A percentile compares a stretch with the other conserved stretches of the same genome.
Evolutionary conservation across 2,888 invertebrate genomes (phyloP).

Genomic region (Baronia brevicornis): DNA sequence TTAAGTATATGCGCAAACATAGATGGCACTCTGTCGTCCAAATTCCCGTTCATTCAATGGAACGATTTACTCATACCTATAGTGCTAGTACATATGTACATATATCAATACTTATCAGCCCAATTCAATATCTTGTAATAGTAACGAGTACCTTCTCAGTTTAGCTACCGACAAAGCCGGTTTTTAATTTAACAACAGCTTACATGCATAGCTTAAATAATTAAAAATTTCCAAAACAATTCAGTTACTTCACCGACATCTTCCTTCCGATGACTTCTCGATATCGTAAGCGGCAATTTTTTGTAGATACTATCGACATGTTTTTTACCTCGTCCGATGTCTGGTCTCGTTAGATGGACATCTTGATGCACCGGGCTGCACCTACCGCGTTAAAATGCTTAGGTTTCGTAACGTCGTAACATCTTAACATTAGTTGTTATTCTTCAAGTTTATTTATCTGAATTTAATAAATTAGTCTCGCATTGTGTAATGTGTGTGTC

Average conservation of each 20-base stretch:
- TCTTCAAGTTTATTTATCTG: no score
- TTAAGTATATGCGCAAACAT: no score
- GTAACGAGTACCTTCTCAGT: conserved; percentile 30
- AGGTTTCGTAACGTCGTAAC: conserved; percentile 54
- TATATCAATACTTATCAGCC: no score
- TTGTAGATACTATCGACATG: conserved; percentile 46
- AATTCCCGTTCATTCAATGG: no score
- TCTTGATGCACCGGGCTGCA: conserved; percentile 33
- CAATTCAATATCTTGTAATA: no score
- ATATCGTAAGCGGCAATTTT: conserved; percentile 40
- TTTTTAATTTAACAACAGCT: conserved; percentile 36
- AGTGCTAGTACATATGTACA: no score
- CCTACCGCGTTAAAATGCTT: conserved; percentile 36
- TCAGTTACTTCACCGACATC: conserved; percentile 23
- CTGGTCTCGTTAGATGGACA: conserved; percentile 25
- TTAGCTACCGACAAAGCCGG: conserved; percentile 24
- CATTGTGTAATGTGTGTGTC: no score
- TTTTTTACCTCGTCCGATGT: conserved; percentile 26
- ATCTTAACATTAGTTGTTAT: no score
- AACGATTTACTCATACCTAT: no score
- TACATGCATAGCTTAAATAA: conserved; percentile 36
- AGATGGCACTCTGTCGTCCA: no score
- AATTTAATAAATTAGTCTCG: no score
- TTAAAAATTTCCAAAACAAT: conserved; percentile 40
- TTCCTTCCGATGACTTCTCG: conserved; percentile 38